Base-by-base conservation (phyloP, 1,140 invertebrate species). In the Elysia chlorotica region DNA sequence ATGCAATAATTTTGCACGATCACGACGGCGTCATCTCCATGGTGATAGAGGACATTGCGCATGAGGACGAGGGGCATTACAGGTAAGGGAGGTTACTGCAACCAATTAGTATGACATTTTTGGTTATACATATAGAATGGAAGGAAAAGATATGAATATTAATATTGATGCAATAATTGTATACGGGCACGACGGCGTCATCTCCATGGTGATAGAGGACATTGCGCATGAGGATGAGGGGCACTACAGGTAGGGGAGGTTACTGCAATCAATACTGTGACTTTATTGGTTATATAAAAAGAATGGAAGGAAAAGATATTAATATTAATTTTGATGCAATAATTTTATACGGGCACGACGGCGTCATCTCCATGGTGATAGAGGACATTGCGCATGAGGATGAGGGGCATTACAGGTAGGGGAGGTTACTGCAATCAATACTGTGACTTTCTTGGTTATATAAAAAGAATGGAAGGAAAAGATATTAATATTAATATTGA, bases 201-300 rank as follows among this genome's bases (percentile, higher is more conserved):
- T 86, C 31, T 85, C 83, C 25, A 79, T 85, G 78, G 62, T 81
- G 17, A 86, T 87, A 21, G 76, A 80, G 35, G 76, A 84, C 56
- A 77, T 86, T 36, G 76, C 75, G 31, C 73, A 77, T 5, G 63
- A 76, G 30, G 83, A 86, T 71, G 79, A 83, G 30, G 69, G 69
- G 4, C 37, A 62, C 33, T 71, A 71, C 59, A 71, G 69, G 69
- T 71, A 61, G 25, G 56, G 6, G 56, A 19, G 19, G 21, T 57
- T 57, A 48, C 10, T 10, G n/a, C 41, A 48, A 48, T n/a, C 41
- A 48, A 48, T n/a, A 14, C 41, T 48, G 10, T n/a, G 10, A 48
- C n/a, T 48, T n/a, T 14, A 10, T 14, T 48, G n/a, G n/a, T 14
- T n/a, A 48, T n/a, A 14, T 48, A 48, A 10, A 48, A 6, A 17